phyloP scores from a whole-genome alignment of 2,113 vertebrate species.

The human (Homo sapiens) region DNA sequence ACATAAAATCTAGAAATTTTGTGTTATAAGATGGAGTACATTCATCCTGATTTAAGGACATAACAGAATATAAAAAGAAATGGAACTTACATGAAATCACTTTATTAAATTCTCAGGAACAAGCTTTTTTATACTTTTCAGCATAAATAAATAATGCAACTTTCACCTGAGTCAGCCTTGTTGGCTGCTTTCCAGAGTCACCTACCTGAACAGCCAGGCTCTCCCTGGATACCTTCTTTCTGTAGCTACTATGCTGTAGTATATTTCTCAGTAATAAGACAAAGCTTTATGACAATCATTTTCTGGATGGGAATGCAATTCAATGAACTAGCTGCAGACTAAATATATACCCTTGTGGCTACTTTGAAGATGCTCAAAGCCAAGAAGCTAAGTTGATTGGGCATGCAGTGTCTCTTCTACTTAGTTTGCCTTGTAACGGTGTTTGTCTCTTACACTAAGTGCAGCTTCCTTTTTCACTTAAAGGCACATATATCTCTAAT shows the following conservation, averaged over 20 bases:
- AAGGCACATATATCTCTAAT: neutral
- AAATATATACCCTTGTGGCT: constrained; percentile 32
- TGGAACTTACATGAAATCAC: neutral
- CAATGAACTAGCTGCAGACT: constrained; percentile 39
- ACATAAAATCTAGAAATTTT: neutral
- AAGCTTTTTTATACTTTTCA: constrained; percentile 45
- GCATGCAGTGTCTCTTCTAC: neutral
- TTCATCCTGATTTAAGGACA: constrained; percentile 18
- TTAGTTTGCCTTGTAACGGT: constrained; percentile 18
- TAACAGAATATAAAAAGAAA: constrained; percentile 50
- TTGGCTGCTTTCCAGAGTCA: constrained; percentile 43
- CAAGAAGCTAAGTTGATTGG: constrained; percentile 52
- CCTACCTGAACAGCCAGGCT: neutral
- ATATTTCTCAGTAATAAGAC: constrained; percentile 63
- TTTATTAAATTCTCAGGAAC: constrained; percentile 64
- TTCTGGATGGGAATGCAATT: constrained; percentile 66
- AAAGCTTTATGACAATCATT: constrained; percentile 69
- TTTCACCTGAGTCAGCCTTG: constrained; percentile 38
- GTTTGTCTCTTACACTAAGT: neutral
- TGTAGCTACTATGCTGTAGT: constrained; percentile 21
- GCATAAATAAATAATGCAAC: constrained; percentile 74
- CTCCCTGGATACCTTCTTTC: constrained; percentile 56
- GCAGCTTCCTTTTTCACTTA: neutral
- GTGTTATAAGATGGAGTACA: constrained; percentile 2
- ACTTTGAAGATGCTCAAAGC: constrained; percentile 61